Base-by-base conservation (phyloP, 2,888 invertebrate species). In the Drosophila testacea region DNA sequence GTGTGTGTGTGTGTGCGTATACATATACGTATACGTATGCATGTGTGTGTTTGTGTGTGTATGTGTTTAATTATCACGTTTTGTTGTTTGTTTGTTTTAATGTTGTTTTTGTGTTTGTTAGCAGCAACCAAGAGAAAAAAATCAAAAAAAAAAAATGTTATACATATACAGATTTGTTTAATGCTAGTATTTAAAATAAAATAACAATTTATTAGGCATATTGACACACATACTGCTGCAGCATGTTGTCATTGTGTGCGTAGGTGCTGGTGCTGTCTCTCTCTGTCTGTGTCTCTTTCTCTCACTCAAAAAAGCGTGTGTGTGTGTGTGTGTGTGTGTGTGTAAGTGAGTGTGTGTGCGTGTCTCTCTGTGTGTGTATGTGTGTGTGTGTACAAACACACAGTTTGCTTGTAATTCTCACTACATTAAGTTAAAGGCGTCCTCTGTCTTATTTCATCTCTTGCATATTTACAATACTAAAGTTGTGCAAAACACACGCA, bases 201-300 rank as follows among this genome's bases (percentile, higher is more conserved):
- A 88, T 88, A 83, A 83, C 83, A 83, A 84, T 84, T 83, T 67
- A 77, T 84, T 79, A 79, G 86, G 88, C 83, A 77, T 84, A 71
- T 44, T 34, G 64, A 67, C 76, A 69, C 76, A 65, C 79, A 84
- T 73, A 70, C 75, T 71, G 70, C 36, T 81, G 60, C 83, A 79
- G 84, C 64, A 72, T 75, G 63, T 64, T 44, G 52, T 57, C 13
- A 41, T 47, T 56, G 55, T 64, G 66, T 56, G 50, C 38, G 55
- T 57, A 38, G 27, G 27, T 64, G 52, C 30, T 55, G 62, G 22
- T 62, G 38, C 38, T 55, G 38, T 30, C 27, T 52, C 34, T 52
- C 27, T 47, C 46, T 57, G 36, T 27, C 56, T 56, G 4, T 27
- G 6, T 42, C 5, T 22, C 10, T 42, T 11, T 32, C 10, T 16